A percentile compares a stretch with the other conserved stretches of the same genome.
Conservation (phyloP, 2,888 invertebrate genomes). For the Cephonodes hylas region DNA sequence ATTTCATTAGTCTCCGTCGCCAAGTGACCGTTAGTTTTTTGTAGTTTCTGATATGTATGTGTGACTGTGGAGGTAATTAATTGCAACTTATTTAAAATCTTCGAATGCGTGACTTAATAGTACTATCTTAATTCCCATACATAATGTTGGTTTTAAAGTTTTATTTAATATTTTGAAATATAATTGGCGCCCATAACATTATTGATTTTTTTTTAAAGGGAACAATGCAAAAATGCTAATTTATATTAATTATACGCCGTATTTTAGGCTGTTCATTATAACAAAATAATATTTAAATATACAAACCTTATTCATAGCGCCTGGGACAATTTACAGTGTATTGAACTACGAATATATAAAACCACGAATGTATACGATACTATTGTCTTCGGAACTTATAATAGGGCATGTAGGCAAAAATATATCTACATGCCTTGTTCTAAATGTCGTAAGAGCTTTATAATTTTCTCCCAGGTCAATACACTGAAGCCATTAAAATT, state of each 20-base stretch:
- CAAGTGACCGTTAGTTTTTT: no score
- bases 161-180: background rate
- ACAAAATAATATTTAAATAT: slow-evolving; percentile 37
- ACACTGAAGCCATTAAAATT: background rate
- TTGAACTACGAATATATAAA: slow-evolving; percentile 27
- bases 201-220: background rate
- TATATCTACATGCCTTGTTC: background rate
- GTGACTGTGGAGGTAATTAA: no score
- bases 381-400: background rate
- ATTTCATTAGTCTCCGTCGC: no score
- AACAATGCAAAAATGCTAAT: slow-evolving; percentile 27
- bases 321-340: slow-evolving; percentile 30
- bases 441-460: background rate
- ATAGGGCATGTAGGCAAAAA: background rate
- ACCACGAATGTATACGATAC: background rate
- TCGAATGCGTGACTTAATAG: no score
- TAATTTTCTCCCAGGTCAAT: background rate
- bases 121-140: no score
- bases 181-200: background rate
- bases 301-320: slow-evolving; percentile 28
- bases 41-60: no score
- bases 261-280: slow-evolving; percentile 33
- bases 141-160: background rate
- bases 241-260: slow-evolving; percentile 21
- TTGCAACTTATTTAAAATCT: no score